Evolutionary conservation across 64 coral and sea anemone species (phyloP).

Genomic region (Hydrozoanthus tunicans): DNA sequence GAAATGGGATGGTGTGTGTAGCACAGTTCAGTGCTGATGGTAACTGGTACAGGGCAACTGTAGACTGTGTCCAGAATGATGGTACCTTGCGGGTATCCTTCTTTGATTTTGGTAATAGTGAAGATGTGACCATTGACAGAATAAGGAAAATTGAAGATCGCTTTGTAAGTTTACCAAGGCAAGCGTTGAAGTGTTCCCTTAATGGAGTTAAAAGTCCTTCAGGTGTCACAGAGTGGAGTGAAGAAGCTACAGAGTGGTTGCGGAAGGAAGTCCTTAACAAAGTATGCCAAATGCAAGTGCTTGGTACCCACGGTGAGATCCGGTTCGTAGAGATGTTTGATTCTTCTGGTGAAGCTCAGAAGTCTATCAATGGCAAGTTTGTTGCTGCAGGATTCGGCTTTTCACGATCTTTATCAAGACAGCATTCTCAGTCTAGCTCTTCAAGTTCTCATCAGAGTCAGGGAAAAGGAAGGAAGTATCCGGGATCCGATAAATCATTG

Average conservation of each 20-base stretch:
- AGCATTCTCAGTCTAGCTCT: not conserved
- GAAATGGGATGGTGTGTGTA: constrained; percentile 70
- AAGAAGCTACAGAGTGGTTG: constrained; percentile 56
- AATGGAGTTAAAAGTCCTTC: constrained; percentile 29
- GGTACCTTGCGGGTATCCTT: constrained; percentile 70
- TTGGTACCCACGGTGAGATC: constrained; percentile 31
- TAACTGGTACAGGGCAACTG: constrained; percentile 84
- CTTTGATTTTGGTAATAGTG: constrained; percentile 92
- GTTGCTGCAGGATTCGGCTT: constrained; percentile 53
- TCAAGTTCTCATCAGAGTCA: not conserved
- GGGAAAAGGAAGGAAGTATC: not conserved
- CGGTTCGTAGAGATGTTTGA: constrained; percentile 54
- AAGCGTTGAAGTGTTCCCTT: constrained; percentile 82
- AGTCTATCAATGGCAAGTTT: constrained; percentile 38
- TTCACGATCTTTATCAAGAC: not conserved
- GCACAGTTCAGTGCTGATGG: constrained; percentile 78
- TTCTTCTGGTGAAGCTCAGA: not conserved
- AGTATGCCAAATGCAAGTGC: constrained; percentile 47
- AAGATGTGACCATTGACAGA: constrained; percentile 66
- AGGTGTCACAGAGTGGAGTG: constrained; percentile 48
- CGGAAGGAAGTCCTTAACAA: constrained; percentile 60
- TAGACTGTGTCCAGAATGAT: constrained; percentile 73
- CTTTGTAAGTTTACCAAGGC: constrained; percentile 64
- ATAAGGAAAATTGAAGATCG: constrained; percentile 70
- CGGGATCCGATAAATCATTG: not conserved